Base-by-base conservation (phyloP, 2,888 invertebrate species). In the Netelia melanura region DNA sequence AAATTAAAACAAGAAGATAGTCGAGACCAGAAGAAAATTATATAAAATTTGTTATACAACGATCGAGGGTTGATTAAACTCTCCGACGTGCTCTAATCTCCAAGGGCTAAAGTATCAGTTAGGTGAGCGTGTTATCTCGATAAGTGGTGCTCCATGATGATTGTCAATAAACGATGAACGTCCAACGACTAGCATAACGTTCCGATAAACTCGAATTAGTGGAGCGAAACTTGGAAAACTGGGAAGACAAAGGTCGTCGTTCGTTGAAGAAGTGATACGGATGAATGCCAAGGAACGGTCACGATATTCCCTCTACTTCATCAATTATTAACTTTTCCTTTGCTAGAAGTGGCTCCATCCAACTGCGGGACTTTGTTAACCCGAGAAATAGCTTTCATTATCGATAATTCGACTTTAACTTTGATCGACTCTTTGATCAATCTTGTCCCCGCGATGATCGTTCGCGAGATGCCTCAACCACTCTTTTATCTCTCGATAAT, bases 261-360 rank as follows among this genome's bases (percentile, higher is more conserved):
- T 71, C 9, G 62, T 75, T 70, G 62, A 48, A 23, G 75, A 70
- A 64, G 62, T 70, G 21, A 64, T 54, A 25, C 38, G 17, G 67
- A 71, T 52, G 14, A 25, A 44, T 25, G 38, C 14, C 11, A 68
- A 48, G 70, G 64, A 23, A 54, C 21, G 44, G 30, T 65, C 58
- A 25, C 67, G 48, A 74, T 74, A 38, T 25, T 30, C 25, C 30
- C 68, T 75, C 44, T n/a, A 74, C 30, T 54, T 58, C 58, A 54
- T 78, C 68, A 74, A 74, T 83, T 67, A 79, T 74, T 61, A 58
- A 77, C 56, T 68, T 61, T 44, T 23, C 14, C 58, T 17, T n/a
- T 58, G 3, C 58, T 8, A 58, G 17, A 17, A 58, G 58, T 58
- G 17, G 2, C 3, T 58, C 21, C 2, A n/a, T 9, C 58, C 21